These are phyloP conservation scores for Dexiosoma caninum DNA, from an alignment of 2,888 invertebrate genomes.

Conservation along the genomic window DNA sequence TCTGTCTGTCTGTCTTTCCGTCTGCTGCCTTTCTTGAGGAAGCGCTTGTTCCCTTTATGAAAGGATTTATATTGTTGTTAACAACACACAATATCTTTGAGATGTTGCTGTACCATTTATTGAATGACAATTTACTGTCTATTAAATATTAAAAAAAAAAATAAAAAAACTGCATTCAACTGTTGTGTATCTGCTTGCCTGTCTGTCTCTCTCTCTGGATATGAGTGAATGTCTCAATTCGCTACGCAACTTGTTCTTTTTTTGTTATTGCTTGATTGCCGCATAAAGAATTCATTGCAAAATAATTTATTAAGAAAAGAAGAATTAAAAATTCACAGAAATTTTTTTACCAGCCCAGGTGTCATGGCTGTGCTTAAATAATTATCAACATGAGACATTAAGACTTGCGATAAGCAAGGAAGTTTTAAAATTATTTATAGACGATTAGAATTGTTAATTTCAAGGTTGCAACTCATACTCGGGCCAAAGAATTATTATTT, in stretches of 20 bases:
- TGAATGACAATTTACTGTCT: conserved; percentile 42
- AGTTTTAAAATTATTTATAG: conserved; percentile 22
- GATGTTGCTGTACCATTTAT: not conserved
- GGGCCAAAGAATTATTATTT: too few species aligned
- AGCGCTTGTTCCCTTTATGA: not conserved
- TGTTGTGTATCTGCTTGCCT: not conserved
- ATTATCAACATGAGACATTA: not conserved
- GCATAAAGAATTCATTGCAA: conserved; percentile 19
- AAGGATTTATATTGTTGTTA: not conserved
- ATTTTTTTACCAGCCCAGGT: too few species aligned
- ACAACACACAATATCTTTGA: not conserved
- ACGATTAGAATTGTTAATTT: not conserved
- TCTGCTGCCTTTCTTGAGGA: not conserved
- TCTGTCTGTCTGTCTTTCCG: not conserved
- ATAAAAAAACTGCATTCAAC: not conserved
- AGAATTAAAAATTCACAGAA: not conserved
- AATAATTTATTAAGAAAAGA: conserved; percentile 8
- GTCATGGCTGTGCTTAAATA: too few species aligned
- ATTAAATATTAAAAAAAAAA: conserved; percentile 16
- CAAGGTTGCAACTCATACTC: not conserved
- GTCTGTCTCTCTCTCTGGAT: not conserved
- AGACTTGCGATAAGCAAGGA: conserved; percentile 5
- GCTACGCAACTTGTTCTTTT: conserved; percentile 5
- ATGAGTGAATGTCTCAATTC: not conserved
- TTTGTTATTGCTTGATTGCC: not conserved